Percentiles rank a stretch among this genome's conserved stretches.
Evolutionary conservation across 2,888 invertebrate genomes (phyloP).

Genomic region (Dorcus parallelipipedus): DNA sequence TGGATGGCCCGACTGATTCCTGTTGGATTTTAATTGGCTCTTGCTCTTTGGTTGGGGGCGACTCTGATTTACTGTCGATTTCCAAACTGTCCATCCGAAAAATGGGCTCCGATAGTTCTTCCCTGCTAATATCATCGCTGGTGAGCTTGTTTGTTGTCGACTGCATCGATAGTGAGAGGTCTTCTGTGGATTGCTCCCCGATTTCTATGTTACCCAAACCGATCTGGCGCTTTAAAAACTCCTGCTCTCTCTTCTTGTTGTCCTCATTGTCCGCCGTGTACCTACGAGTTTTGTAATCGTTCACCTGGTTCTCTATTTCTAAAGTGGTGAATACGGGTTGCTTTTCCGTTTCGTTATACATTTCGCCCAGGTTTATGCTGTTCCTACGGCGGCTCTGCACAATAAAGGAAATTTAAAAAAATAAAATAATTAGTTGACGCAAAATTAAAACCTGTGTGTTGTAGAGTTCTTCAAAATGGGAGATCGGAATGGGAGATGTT

Average conservation of each 20-base stretch:
- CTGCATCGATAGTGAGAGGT: slow-evolving; percentile 42
- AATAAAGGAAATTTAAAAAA: background rate
- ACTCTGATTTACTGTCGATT: slow-evolving; percentile 40
- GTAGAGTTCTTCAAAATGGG: slow-evolving; percentile 52
- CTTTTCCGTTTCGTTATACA: slow-evolving; percentile 23
- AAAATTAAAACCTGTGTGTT: slow-evolving; percentile 35
- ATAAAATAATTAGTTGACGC: background rate
- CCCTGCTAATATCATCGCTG: slow-evolving; percentile 44
- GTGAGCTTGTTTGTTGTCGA: slow-evolving; percentile 34
- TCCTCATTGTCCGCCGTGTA: slow-evolving; percentile 47
- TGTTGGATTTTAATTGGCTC: slow-evolving; percentile 4
- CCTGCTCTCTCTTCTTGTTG: slow-evolving; percentile 40
- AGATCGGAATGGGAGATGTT: slow-evolving; percentile 90
- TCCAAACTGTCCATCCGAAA: slow-evolving; percentile 68
- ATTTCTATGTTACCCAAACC: slow-evolving; percentile 46
- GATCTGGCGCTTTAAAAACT: slow-evolving; percentile 47
- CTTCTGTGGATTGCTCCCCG: slow-evolving; percentile 42
- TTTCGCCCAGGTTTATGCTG: slow-evolving; percentile 41
- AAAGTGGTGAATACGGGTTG: slow-evolving; percentile 30
- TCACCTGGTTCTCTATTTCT: slow-evolving; percentile 63
- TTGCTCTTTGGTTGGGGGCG: slow-evolving; percentile 45
- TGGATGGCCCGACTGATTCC: background rate
- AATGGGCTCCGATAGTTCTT: slow-evolving; percentile 56
- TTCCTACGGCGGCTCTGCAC: slow-evolving; percentile 41
- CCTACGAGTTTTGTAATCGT: slow-evolving; percentile 63